Base-by-base conservation (phyloP, 2,797 vertebrate genomes). In the Dendrocincla tyrannina region DNA sequence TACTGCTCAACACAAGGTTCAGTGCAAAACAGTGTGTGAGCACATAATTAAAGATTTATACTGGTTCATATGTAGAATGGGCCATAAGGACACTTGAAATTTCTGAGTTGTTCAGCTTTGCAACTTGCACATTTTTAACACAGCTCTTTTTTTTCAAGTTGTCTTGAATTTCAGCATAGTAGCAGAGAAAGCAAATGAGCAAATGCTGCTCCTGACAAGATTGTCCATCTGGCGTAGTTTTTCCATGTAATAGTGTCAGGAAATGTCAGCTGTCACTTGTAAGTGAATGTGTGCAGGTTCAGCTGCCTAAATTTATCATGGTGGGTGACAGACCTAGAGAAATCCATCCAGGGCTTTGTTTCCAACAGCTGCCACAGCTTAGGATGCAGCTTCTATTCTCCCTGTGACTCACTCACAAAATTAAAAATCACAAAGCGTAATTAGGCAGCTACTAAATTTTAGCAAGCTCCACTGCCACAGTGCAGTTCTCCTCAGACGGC, bases 191-290 rank as follows among this genome's bases (percentile, higher is more conserved):
- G 76, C 39, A 97, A 95, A 95, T 96, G 94, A 96, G 94, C 91
- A 97, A 96, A 97, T 53, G 66, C 89, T 95, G 49, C 93, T 91
- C 79, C 79, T 92, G 82, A 95, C 81, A 89, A 94, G 58, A 62
- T 2, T 68, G 68, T 86, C 91, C 94, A 94, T 95, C 94, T 97
- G 96, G 78, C 79, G 42, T 39, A 39, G 46, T 74, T 91, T 85
- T 85, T 53, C 89, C 46, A 42, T 33, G 37, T 80, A 89, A 80
- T 22, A 81, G 46, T 62, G 85, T 89, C 80, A 91, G 76, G 42
- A 95, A 88, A 88, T 92, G 89, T 93, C 89, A 96, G 76, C 95
- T 95, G 93, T 94, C 95, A 96, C 39, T 92, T 95, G 49, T n/a
- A 72, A 95, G 88, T 16, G 66, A 88, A 80, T 9, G 30, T 32